Evolutionary conservation across 2,888 invertebrate genomes (phyloP).

Genomic region (Leptopilina myrica): DNA sequence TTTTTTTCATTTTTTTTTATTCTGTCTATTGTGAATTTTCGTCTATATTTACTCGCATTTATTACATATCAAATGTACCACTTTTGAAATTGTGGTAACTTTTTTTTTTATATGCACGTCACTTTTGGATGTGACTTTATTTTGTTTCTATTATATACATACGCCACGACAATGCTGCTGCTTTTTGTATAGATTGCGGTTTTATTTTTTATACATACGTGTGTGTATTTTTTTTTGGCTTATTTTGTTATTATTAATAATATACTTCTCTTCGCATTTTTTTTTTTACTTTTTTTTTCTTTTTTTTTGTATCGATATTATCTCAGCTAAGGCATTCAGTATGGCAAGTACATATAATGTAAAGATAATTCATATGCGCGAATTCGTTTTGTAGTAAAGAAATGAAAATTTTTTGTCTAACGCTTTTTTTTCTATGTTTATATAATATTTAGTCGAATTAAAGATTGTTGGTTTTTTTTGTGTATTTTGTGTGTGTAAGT

Average conservation of each 20-base stretch:
- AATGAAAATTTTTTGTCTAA: conserved; percentile 37
- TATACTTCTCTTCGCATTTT: conserved; percentile 56
- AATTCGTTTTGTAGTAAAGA: conserved; percentile 35
- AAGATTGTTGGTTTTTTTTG: conserved; percentile 17
- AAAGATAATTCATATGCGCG: conserved; percentile 35
- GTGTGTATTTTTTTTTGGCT: conserved; percentile 24
- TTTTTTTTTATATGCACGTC: conserved; percentile 50
- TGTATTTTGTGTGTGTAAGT: neutral
- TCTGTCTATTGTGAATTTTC: conserved; percentile 46
- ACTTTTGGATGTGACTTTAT: conserved; percentile 40
- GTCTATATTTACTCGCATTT: conserved; percentile 42
- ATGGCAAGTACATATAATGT: conserved; percentile 71
- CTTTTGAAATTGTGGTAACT: conserved; percentile 48
- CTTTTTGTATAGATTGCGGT: conserved; percentile 46
- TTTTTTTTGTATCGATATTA: conserved; percentile 55
- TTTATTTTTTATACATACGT: conserved; percentile 33
- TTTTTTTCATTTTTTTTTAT: conserved; percentile 53
- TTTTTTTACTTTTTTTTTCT: conserved; percentile 54
- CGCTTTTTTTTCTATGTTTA: conserved; percentile 7
- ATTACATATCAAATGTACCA: conserved; percentile 58
- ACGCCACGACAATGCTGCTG: conserved; percentile 47
- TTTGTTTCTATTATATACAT: conserved; percentile 52
- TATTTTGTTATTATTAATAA: conserved; percentile 46
- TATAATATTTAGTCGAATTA: conserved; percentile 41
- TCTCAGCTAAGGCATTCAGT: conserved; percentile 74